phyloP scores from a whole-genome alignment of 2,113 vertebrate genomes.

The Stomatorhinus ivindoensis region DNA sequence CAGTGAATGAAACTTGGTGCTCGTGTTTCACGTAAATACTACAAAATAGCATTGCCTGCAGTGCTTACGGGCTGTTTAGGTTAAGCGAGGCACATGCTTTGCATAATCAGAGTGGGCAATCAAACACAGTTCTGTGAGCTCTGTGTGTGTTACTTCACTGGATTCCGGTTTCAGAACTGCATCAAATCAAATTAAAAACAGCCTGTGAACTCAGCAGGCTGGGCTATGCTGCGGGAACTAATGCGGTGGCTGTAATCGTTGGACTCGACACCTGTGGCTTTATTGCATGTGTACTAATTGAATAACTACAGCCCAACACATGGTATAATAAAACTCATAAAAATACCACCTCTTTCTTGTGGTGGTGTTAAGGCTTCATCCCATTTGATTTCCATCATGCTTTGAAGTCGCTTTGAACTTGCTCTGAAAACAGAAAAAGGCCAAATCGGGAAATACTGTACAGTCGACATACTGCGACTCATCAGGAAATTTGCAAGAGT shows the following conservation, averaged over 20 bases:
- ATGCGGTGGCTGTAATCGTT: neutral
- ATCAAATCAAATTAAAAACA: neutral
- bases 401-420: neutral
- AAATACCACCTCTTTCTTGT: neutral
- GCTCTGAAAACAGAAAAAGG: conserved; percentile 7
- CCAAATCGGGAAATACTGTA: conserved; percentile 45
- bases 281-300: neutral
- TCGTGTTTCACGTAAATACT: neutral
- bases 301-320: neutral
- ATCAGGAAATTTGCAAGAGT: conserved; percentile 50
- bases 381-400: neutral
- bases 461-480: conserved; percentile 39
- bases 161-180: conserved; percentile 28
- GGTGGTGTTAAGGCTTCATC: neutral
- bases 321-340: neutral
- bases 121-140: conserved; percentile 39
- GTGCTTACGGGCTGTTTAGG: conserved; percentile 10
- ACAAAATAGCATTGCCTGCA: neutral
- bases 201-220: neutral
- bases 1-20: neutral
- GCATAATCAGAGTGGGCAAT: conserved; percentile 25
- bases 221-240: neutral
- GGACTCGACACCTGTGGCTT: neutral
- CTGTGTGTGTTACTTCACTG: conserved; percentile 31
- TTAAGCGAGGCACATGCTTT: conserved; percentile 25